Percentiles rank a stretch among this genome's conserved stretches.
Evolutionary conservation across 1,140 invertebrate species (phyloP).

Genomic region (Zaprionus capensis): DNA sequence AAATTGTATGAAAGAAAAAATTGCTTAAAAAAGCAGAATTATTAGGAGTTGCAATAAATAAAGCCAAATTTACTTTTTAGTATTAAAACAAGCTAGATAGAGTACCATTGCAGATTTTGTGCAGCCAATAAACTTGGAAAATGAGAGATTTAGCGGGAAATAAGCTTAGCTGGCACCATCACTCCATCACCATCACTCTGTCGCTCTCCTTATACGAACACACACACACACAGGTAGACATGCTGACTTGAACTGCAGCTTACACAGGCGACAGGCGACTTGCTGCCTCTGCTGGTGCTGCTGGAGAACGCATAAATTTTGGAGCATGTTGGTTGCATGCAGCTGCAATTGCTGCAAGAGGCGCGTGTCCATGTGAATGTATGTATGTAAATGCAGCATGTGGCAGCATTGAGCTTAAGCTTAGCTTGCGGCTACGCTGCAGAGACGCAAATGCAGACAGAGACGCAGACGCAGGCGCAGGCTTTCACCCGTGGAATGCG

Average conservation of each 20-base stretch:
- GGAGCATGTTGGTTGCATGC: constrained; percentile 48
- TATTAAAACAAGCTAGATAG: too few relatives aligned
- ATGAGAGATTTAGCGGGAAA: too few relatives aligned
- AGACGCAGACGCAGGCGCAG: constrained; percentile 22
- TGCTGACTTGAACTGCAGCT: background rate
- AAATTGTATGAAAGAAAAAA: too few relatives aligned
- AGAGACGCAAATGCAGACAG: too few relatives aligned
- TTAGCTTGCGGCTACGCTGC: background rate
- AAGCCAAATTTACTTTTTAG: too few relatives aligned
- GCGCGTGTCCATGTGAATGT: constrained; percentile 58
- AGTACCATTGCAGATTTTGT: too few relatives aligned
- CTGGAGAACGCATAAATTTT: constrained; percentile 70
- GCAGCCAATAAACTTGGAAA: too few relatives aligned
- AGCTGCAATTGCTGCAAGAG: constrained; percentile 39
- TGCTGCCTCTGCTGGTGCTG: background rate
- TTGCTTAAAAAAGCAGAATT: too few relatives aligned
- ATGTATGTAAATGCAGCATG: constrained; percentile 52
- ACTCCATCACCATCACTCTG: constrained; percentile 4
- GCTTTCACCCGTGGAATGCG: constrained; percentile 78
- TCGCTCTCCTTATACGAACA: constrained; percentile 32
- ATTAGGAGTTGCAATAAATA: too few relatives aligned
- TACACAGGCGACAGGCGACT: constrained; percentile 9
- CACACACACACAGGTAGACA: constrained; percentile 1
- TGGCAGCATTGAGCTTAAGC: constrained; percentile 18
- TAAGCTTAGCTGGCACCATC: too few relatives aligned